These are phyloP conservation scores for Hydractinia symbiolongicarpus DNA, from an alignment of 30 jellyfish, hydroid and myxozoan genomes.

Conservation along the genomic window DNA sequence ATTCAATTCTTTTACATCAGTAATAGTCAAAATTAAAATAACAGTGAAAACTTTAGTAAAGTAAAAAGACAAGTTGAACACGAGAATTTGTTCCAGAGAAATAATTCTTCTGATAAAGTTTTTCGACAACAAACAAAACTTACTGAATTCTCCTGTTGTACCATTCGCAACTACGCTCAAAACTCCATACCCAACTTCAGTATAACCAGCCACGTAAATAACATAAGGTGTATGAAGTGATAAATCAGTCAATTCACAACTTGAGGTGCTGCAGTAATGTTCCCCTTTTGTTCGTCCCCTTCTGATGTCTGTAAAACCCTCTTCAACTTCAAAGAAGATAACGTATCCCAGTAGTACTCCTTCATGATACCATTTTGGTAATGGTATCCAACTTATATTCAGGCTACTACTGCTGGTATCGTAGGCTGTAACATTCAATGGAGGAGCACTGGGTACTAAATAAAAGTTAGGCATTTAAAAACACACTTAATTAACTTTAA, in stretches of 20 bases:
- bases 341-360: neutral
- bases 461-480: neutral
- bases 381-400: neutral
- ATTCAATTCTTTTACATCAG: neutral
- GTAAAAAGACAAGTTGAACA: neutral
- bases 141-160: slow-evolving; percentile 1
- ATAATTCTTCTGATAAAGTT: no score
- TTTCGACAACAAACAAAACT: neutral
- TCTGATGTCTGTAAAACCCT: neutral
- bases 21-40: neutral
- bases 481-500: neutral
- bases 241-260: neutral
- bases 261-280: neutral
- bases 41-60: neutral
- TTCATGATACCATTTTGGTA: neutral
- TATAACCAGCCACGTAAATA: neutral
- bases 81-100: neutral
- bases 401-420: slow-evolving; percentile 2
- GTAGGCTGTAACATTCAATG: slow-evolving; percentile 1
- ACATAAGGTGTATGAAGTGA: neutral
- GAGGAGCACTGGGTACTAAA: slow-evolving; percentile 10
- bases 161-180: neutral
- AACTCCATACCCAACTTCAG: neutral
- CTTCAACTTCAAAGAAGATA: neutral
- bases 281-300: neutral